These are phyloP conservation scores for Dipodomys ordii DNA, from an alignment of 2,113 vertebrate species.

Conservation along the genomic window DNA sequence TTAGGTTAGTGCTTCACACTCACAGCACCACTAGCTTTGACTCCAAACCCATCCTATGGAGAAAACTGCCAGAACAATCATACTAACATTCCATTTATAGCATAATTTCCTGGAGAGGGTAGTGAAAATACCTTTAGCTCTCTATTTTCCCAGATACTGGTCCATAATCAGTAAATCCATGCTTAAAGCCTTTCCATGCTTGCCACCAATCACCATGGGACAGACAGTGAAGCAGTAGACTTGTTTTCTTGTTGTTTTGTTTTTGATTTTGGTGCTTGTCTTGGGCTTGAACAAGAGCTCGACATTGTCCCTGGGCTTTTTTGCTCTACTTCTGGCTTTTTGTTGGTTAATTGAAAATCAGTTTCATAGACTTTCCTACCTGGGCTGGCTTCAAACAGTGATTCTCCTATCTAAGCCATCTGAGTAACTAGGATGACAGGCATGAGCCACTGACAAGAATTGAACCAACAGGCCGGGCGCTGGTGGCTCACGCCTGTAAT, in stretches of 20 bases:
- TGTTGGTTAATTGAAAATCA: too few species aligned
- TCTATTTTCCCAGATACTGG: background rate
- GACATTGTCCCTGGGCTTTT: too few species aligned
- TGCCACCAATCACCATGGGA: background rate
- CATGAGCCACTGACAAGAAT: too few species aligned
- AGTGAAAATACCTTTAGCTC: conserved; percentile 25
- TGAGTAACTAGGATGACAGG: too few species aligned
- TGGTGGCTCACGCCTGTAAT: too few species aligned
- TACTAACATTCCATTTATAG: conserved; percentile 10
- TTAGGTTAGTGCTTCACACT: background rate
- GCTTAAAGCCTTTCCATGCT: background rate
- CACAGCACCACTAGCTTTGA: background rate
- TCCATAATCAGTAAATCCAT: background rate
- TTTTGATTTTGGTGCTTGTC: too few species aligned
- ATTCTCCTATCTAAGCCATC: too few species aligned
- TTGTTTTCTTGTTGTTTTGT: too few species aligned
- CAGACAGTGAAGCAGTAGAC: background rate
- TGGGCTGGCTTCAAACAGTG: too few species aligned
- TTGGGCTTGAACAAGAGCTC: too few species aligned
- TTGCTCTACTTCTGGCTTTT: too few species aligned
- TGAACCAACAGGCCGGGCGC: background rate
- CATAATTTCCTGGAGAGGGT: background rate
- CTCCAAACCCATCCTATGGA: background rate
- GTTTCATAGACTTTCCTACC: too few species aligned
- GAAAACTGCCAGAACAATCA: conserved; percentile 27